A percentile compares a stretch with the other conserved stretches of the same genome.
These are phyloP conservation scores for Bryconaethiops microstoma DNA, from an alignment of 2,797 vertebrate genomes.

Conservation along the genomic window DNA sequence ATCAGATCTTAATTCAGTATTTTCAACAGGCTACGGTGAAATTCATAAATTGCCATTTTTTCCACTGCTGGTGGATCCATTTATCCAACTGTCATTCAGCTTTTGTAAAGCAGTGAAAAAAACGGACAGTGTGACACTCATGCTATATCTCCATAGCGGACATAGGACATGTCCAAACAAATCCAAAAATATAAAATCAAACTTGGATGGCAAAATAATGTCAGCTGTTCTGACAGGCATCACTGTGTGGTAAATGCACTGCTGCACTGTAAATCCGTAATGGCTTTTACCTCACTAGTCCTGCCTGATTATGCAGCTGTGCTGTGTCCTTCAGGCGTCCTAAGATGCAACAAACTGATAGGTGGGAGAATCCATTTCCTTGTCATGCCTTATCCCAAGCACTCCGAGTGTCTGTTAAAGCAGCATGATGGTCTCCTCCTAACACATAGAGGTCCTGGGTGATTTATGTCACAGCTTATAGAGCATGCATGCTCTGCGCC, in stretches of 20 bases:
- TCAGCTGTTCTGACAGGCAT: neutral
- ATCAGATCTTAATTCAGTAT: neutral
- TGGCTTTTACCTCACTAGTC: slow-evolving; percentile 6
- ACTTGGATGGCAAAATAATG: neutral
- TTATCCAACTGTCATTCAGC: neutral
- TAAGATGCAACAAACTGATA: slow-evolving; percentile 42
- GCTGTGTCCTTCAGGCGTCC: slow-evolving; percentile 47
- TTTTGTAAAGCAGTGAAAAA: slow-evolving; percentile 8
- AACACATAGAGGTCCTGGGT: slow-evolving; percentile 6
- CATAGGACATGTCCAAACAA: neutral
- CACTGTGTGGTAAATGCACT: neutral
- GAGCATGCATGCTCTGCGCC: neutral
- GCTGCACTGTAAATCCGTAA: slow-evolving; percentile 4
- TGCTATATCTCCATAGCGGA: neutral
- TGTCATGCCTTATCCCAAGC: slow-evolving; percentile 13
- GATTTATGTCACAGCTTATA: slow-evolving; percentile 43
- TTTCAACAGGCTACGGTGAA: neutral
- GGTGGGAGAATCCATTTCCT: slow-evolving; percentile 29
- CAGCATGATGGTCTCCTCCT: neutral
- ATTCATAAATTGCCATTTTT: neutral
- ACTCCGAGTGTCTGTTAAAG: slow-evolving; percentile 18
- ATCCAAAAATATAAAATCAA: neutral
- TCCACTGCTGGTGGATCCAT: neutral
- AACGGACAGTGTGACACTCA: neutral
- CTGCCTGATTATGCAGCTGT: slow-evolving; percentile 37